phyloP scores from a whole-genome alignment of 1,140 invertebrate genomes.

The Atopsyche davidsoni region DNA sequence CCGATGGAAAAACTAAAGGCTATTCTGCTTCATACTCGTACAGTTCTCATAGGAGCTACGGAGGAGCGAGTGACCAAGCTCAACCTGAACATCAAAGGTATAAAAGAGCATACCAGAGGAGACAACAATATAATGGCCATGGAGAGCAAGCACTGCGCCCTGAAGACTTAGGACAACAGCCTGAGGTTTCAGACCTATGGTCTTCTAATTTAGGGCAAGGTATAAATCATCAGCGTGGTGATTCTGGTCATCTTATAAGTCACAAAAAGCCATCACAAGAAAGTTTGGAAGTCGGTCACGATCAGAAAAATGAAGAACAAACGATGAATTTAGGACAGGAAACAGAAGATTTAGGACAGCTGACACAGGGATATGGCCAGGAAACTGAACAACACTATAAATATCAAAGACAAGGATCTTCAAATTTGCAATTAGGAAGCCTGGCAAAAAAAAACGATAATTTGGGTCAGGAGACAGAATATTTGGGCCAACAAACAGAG shows the following conservation, averaged over 20 bases:
- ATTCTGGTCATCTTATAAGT: too few species aligned
- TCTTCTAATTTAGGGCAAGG: slow-evolving; percentile 22
- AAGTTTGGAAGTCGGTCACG: too few species aligned
- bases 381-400: neutral
- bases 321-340: slow-evolving; percentile 34
- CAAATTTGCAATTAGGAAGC: slow-evolving; percentile 7
- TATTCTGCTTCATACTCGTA: slow-evolving; percentile 27
- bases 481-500: slow-evolving; percentile 31
- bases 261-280: too few species aligned
- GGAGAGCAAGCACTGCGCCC: too few species aligned
- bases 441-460: slow-evolving; percentile 2
- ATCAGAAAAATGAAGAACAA: too few species aligned
- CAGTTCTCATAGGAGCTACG: slow-evolving; percentile 26
- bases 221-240: slow-evolving; percentile 1
- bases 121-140: too few species aligned
- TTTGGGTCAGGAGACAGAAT: slow-evolving; percentile 28
- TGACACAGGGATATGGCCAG: slow-evolving; percentile 5
- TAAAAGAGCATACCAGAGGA: slow-evolving; percentile 12
- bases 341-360: slow-evolving; percentile 30
- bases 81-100: slow-evolving; percentile 13
- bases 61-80: slow-evolving; percentile 6
- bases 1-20: slow-evolving; percentile 23
- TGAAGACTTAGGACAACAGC: slow-evolving; percentile 21
- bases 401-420: slow-evolving; percentile 12
- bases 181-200: too few species aligned